phyloP scores from a whole-genome alignment of 1,140 invertebrate genomes.

The Himalopsyche phryganea region DNA sequence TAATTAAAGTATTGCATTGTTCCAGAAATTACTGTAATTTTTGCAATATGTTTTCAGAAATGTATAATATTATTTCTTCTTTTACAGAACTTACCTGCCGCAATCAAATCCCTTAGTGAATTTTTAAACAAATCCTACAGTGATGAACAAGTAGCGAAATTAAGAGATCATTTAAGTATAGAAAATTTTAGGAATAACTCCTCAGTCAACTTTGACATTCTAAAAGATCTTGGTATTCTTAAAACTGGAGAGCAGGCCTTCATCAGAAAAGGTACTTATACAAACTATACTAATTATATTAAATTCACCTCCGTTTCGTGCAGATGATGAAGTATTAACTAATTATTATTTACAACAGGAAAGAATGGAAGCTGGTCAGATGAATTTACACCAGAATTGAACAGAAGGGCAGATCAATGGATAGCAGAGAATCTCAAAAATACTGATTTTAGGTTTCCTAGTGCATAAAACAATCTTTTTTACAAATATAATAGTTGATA shows the following conservation, averaged over 20 bases:
- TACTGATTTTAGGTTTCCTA: slow-evolving; percentile 56
- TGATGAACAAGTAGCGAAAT: slow-evolving; percentile 50
- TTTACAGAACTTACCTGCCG: slow-evolving; percentile 53
- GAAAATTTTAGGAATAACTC: slow-evolving; percentile 70
- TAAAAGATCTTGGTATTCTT: slow-evolving; percentile 57
- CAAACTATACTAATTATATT: neutral
- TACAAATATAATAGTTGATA: too few species aligned
- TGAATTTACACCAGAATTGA: slow-evolving; percentile 58
- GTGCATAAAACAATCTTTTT: slow-evolving; percentile 1
- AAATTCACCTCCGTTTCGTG: too few species aligned
- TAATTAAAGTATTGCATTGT: too few species aligned
- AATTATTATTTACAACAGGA: slow-evolving; percentile 39
- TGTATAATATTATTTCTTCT: neutral
- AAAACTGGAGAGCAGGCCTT: slow-evolving; percentile 53
- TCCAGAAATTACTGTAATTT: too few species aligned
- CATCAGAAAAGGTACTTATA: slow-evolving; percentile 58
- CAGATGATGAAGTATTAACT: too few species aligned
- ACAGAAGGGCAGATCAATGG: slow-evolving; percentile 59
- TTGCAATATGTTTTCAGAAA: too few species aligned
- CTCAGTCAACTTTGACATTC: slow-evolving; percentile 63
- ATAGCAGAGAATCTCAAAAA: slow-evolving; percentile 58
- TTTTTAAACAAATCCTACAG: slow-evolving; percentile 60
- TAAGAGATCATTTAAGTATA: slow-evolving; percentile 66
- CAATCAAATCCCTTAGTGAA: slow-evolving; percentile 53
- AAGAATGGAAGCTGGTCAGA: slow-evolving; percentile 62